phyloP scores from a whole-genome alignment of 1,140 invertebrate species.

The Parapsyche elsis region DNA sequence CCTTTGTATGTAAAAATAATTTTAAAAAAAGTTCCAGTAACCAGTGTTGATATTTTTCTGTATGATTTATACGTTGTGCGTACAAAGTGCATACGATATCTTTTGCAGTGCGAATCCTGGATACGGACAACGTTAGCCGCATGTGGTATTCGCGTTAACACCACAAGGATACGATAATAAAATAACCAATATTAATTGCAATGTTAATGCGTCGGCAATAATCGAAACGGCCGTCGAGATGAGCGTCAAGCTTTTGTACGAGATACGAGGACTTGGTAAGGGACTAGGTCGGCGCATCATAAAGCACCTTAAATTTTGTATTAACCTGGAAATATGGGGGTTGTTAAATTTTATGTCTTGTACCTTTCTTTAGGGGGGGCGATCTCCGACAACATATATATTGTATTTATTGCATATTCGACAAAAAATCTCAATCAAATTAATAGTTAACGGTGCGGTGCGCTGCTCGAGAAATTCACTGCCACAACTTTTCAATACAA shows the following conservation, averaged over 20 bases:
- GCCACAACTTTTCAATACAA: no score
- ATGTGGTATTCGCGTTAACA: background rate
- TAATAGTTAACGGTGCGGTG: background rate
- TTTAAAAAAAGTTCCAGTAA: background rate
- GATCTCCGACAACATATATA: conserved; percentile 39
- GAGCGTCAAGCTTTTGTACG: background rate
- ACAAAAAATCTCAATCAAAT: conserved; percentile 26
- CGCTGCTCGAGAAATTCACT: background rate
- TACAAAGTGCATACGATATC: conserved; percentile 11
- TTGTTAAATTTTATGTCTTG: conserved; percentile 51
- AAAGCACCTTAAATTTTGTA: conserved; percentile 45
- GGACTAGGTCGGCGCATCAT: conserved; percentile 9
- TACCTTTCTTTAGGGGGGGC: conserved; percentile 39
- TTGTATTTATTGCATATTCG: conserved; percentile 47
- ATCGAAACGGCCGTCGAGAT: background rate
- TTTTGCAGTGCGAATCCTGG: background rate
- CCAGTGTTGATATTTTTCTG: background rate
- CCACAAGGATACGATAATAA: background rate
- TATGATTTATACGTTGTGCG: background rate
- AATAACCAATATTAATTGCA: conserved; percentile 1
- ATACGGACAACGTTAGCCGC: background rate
- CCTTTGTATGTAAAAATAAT: background rate
- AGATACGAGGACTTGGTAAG: background rate
- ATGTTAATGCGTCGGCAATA: conserved; percentile 26
- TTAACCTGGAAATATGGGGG: conserved; percentile 51